Conservation (phyloP, 2,113 vertebrate genomes). For the Pimephales promelas region DNA sequence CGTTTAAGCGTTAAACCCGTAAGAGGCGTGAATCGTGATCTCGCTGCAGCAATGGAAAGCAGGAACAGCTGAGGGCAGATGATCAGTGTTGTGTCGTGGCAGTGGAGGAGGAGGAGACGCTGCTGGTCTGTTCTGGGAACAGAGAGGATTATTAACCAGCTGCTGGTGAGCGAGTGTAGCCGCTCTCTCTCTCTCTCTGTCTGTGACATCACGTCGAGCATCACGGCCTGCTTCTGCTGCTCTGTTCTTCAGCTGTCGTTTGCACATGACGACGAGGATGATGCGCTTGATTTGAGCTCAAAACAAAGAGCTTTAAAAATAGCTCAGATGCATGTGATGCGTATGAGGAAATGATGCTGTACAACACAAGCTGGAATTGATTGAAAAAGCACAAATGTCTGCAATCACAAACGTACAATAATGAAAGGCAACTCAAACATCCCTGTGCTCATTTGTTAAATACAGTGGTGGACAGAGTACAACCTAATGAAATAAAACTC, state of each 20-base stretch:
- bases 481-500: too few species aligned
- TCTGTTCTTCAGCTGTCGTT: not conserved
- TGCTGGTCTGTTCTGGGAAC: constrained; percentile 59
- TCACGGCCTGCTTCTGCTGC: not conserved
- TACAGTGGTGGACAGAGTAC: too few species aligned
- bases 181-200: not conserved
- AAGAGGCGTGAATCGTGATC: not conserved
- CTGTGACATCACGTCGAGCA: not conserved
- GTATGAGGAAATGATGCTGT: not conserved
- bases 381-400: not conserved
- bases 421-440: not conserved
- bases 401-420: not conserved
- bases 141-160: constrained; percentile 78
- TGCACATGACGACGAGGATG: not conserved
- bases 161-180: constrained; percentile 53
- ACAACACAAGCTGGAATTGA: not conserved
- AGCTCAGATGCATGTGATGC: not conserved
- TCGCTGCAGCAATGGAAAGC: not conserved
- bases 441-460: not conserved
- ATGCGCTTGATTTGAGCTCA: not conserved
- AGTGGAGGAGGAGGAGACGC: constrained; percentile 38
- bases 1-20: too few species aligned
- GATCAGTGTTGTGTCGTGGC: not conserved
- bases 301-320: not conserved
- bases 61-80: not conserved